Evolutionary conservation across 2,888 invertebrate genomes (phyloP).

Genomic region (Parnassius apollo): DNA sequence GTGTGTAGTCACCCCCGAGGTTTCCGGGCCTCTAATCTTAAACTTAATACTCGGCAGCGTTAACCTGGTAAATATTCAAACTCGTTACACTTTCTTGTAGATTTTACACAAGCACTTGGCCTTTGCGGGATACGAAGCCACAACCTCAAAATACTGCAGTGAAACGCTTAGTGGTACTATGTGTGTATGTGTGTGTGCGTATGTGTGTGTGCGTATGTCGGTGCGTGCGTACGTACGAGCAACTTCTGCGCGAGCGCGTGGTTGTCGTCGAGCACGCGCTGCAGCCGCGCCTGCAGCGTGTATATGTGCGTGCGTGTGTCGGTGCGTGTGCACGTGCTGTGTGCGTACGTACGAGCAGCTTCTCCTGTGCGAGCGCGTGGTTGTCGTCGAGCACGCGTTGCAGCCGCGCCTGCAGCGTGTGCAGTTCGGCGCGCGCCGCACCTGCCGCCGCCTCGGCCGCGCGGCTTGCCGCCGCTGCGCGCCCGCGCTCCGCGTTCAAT

Average conservation of each 20-base stretch:
- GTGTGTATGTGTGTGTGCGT: neutral
- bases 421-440: slow-evolving; percentile 81
- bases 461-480: slow-evolving; percentile 73
- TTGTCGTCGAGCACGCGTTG: slow-evolving; percentile 84
- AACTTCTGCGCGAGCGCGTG: slow-evolving; percentile 82
- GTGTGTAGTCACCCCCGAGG: too few species aligned
- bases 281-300: slow-evolving; percentile 75
- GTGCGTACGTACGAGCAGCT: slow-evolving; percentile 70
- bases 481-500: slow-evolving; percentile 84
- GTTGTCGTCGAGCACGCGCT: slow-evolving; percentile 83
- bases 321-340: neutral
- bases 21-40: too few species aligned
- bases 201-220: neutral
- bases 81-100: too few species aligned
- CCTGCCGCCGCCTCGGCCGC: slow-evolving; percentile 80
- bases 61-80: too few species aligned
- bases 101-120: too few species aligned
- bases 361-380: slow-evolving; percentile 81
- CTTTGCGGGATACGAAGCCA: too few species aligned
- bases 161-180: neutral
- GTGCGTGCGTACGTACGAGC: slow-evolving; percentile 53
- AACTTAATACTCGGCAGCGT: too few species aligned
- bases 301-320: too few species aligned
- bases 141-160: too few species aligned
- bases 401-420: slow-evolving; percentile 82